These are phyloP conservation scores for Blera fallax DNA, from an alignment of 2,888 invertebrate genomes.

Conservation along the genomic window DNA sequence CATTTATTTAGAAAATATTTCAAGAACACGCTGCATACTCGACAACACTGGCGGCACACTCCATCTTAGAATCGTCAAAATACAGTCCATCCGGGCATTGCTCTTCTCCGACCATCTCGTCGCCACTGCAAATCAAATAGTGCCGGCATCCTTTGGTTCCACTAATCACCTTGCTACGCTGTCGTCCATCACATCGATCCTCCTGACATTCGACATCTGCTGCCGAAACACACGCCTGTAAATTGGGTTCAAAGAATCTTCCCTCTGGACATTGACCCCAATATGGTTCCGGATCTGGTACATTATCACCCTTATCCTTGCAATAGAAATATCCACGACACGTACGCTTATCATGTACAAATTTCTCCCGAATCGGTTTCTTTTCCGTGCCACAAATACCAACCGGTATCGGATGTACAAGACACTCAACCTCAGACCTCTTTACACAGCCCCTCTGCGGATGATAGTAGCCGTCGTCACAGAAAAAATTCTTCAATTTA, in stretches of 20 bases:
- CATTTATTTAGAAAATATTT: constrained; percentile 13
- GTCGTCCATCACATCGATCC: constrained; percentile 76
- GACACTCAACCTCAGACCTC: constrained; percentile 75
- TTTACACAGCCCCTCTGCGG: constrained; percentile 69
- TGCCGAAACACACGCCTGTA: constrained; percentile 73
- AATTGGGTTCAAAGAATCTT: constrained; percentile 74
- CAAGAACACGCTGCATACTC: constrained; percentile 27
- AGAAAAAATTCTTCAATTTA: constrained; percentile 24
- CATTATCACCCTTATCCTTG: constrained; percentile 74
- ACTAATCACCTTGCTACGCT: constrained; percentile 69
- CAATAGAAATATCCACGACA: constrained; percentile 78
- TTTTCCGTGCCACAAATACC: constrained; percentile 76
- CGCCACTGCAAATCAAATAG: constrained; percentile 73
- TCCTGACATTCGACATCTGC: constrained; percentile 66
- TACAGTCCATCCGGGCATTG: constrained; percentile 67
- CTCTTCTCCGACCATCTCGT: constrained; percentile 15
- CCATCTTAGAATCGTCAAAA: constrained; percentile 66
- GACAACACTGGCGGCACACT: constrained; percentile 41
- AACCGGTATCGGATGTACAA: constrained; percentile 75
- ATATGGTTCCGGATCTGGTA: constrained; percentile 75
- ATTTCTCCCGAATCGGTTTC: constrained; percentile 74
- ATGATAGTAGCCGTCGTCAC: constrained; percentile 75
- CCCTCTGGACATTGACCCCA: constrained; percentile 74
- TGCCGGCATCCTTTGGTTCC: constrained; percentile 73
- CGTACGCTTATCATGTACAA: constrained; percentile 76